Base-by-base conservation (phyloP, 1,140 invertebrate genomes). In the Solenopsis invicta region DNA sequence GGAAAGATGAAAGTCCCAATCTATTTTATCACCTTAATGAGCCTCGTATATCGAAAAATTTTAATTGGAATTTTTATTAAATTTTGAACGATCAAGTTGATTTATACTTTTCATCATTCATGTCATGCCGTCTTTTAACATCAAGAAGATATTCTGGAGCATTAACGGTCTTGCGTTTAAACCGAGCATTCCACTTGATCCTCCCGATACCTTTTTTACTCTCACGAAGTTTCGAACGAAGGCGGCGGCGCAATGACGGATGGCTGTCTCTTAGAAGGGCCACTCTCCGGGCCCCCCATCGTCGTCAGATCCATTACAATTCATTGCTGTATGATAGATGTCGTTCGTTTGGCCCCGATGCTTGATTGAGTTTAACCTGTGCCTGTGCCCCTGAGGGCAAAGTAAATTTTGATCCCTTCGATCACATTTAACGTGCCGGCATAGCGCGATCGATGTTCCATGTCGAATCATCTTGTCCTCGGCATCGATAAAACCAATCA, bases 281-380 rank as follows among this genome's bases (percentile, higher is more conserved):
- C 80, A 29, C 84, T 8, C 71, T 81, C 84, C 52, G 24, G 86
- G 64, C 80, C 86, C 66, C 88, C 88, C 76, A 86, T 56, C 85
- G 77, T 86, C 72, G 56, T 37, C 76, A 64, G 64, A 37, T 72
- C 90, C 88, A 91, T 91, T 91, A 91, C 82, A 84, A 89, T 91
- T 92, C 91, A 91, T 91, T 91, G 86, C 88, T 71, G 34, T 67
- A 74, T 92, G 90, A 92, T 92, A 88, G 88, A 92, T 91, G 90
- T 87, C 87, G 81, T 80, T 92, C 89, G 89, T 92, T 92, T 90
- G 67, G 87, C 62, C 56, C 85, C 89, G 89, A 91, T 89, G 90
- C 64, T 85, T 85, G 90, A 92, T 92, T 84, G 90, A 91, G 86
- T 88, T 84, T 86, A 91, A 89, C 69, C 90, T 78, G 72, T 52